Evolutionary conservation across 2,797 vertebrate genomes (phyloP).

Genomic region (Linurgus olivaceus): DNA sequence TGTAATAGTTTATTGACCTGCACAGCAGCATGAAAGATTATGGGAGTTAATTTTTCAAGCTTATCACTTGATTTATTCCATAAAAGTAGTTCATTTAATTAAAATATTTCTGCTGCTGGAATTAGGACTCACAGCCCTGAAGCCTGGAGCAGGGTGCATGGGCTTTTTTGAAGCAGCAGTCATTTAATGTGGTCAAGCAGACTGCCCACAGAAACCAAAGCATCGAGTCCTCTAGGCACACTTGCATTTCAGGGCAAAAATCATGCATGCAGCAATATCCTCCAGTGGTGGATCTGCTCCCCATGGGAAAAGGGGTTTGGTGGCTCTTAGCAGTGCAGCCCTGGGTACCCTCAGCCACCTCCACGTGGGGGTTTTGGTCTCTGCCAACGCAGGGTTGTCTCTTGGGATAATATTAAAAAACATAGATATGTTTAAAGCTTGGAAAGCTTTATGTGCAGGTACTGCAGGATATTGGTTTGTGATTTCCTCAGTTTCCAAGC

Average conservation of each 20-base stretch:
- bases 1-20: conserved; percentile 55
- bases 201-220: neutral
- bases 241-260: neutral
- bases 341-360: neutral
- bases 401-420: neutral
- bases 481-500: neutral
- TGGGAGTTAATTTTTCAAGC: conserved; percentile 47
- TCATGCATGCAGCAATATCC: neutral
- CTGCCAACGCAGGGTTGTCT: neutral
- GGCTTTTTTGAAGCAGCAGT: neutral
- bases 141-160: neutral
- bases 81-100: conserved; percentile 56
- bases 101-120: conserved; percentile 31
- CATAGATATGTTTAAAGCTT: neutral
- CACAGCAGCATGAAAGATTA: conserved; percentile 8
- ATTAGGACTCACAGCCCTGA: neutral
- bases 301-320: neutral
- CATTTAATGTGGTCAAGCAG: neutral
- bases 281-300: neutral
- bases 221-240: neutral
- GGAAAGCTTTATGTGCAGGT: neutral
- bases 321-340: neutral
- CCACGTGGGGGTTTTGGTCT: fast-evolving
- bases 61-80: conserved; percentile 48
- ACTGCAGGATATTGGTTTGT: neutral